phyloP scores from a whole-genome alignment of 1,140 invertebrate genomes.

The Drosophila willistoni region DNA sequence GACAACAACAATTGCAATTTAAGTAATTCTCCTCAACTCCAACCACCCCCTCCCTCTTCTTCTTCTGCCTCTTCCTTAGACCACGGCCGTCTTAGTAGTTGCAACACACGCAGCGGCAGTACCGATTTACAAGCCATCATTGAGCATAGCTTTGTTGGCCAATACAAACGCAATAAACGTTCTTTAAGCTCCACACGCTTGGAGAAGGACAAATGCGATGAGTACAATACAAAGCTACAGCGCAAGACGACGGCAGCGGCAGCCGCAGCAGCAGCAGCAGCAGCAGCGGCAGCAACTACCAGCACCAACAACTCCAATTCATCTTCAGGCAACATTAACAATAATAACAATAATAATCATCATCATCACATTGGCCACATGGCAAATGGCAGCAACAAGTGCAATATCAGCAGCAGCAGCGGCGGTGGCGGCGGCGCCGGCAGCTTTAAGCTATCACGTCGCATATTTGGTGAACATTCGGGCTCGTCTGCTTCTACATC shows the following conservation, averaged over 20 bases:
- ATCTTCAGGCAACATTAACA: constrained; percentile 20
- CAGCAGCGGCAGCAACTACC: not conserved
- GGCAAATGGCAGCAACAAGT: constrained; percentile 31
- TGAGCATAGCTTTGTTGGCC: constrained; percentile 44
- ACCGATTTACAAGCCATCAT: constrained; percentile 54
- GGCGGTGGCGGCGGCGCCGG: constrained; percentile 42
- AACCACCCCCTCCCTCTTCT: constrained; percentile 63
- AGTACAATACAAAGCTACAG: constrained; percentile 79
- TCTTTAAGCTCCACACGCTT: constrained; percentile 78
- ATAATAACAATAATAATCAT: constrained; percentile 20
- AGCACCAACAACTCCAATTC: not conserved
- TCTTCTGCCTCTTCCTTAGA: constrained; percentile 68
- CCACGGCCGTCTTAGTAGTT: constrained; percentile 79
- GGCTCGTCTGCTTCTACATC: constrained; percentile 74
- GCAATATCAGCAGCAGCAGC: constrained; percentile 43
- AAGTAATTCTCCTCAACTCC: constrained; percentile 52
- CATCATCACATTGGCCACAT: constrained; percentile 4
- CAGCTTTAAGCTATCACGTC: constrained; percentile 65
- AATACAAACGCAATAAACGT: constrained; percentile 71
- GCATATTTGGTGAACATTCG: constrained; percentile 57
- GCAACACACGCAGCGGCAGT: constrained; percentile 45
- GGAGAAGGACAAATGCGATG: constrained; percentile 80
- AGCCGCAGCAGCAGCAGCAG: constrained; percentile 32
- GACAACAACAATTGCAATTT: constrained; percentile 56
- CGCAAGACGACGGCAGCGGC: constrained; percentile 59